Evolutionary conservation across 2,113 vertebrate species (phyloP).

Genomic region (Pomatorhinus ruficollis): DNA sequence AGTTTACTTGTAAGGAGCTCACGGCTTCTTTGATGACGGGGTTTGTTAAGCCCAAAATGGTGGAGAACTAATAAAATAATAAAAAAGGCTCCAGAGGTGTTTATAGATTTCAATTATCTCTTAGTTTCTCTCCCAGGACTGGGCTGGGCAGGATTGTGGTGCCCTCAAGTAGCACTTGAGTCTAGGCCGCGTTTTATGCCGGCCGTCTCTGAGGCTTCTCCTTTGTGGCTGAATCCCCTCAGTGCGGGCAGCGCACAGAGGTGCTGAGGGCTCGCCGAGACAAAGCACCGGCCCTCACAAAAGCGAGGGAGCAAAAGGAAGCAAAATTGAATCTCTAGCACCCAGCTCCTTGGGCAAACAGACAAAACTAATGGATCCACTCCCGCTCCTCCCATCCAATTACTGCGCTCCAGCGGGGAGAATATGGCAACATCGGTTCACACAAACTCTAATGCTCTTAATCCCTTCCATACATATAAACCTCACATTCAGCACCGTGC

Average conservation of each 20-base stretch:
- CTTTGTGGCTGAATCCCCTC: constrained; percentile 87
- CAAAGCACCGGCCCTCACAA: constrained; percentile 85
- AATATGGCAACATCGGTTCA: constrained; percentile 85
- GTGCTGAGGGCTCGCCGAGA: constrained; percentile 79
- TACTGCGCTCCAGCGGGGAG: constrained; percentile 85
- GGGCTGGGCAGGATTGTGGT: constrained; percentile 79
- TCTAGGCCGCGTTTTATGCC: constrained; percentile 71
- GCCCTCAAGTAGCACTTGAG: constrained; percentile 88
- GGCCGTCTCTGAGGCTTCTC: constrained; percentile 59
- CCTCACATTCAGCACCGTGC: constrained; percentile 80
- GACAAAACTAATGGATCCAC: constrained; percentile 86
- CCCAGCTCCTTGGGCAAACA: constrained; percentile 92
- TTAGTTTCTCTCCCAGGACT: constrained; percentile 77
- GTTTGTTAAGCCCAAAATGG: constrained; percentile 80
- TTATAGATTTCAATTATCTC: constrained; percentile 89
- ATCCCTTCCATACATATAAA: constrained; percentile 91
- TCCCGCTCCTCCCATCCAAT: constrained; percentile 94
- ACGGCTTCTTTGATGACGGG: constrained; percentile 84
- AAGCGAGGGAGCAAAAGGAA: constrained; percentile 82
- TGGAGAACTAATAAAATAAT: constrained; percentile 82
- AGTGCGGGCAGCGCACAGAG: constrained; percentile 82
- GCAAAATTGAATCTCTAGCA: constrained; percentile 91
- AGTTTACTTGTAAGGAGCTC: constrained; percentile 81
- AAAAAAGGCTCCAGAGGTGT: constrained; percentile 83
- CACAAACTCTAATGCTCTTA: constrained; percentile 88